A percentile compares a stretch with the other conserved stretches of the same genome.
These are phyloP conservation scores for Onthophagus sagittarius DNA, from an alignment of 2,888 invertebrate species.

Conservation along the genomic window DNA sequence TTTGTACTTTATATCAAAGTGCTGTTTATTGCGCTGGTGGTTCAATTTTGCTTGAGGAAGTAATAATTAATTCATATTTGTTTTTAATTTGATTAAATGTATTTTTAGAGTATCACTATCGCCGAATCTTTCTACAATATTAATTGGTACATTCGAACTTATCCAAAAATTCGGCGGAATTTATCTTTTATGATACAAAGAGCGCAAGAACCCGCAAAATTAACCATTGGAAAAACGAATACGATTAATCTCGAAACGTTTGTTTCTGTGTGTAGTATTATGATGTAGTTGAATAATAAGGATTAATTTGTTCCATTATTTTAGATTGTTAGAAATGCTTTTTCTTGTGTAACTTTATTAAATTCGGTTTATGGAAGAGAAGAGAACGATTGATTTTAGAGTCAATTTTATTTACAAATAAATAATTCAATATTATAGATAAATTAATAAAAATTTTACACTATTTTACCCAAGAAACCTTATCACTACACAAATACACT, in stretches of 20 bases:
- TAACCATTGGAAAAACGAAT: constrained; percentile 5
- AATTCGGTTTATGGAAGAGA: background rate
- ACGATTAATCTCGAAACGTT: constrained; percentile 7
- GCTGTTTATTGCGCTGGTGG: constrained; percentile 6
- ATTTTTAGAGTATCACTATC: constrained; percentile 6
- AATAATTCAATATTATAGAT: too few relatives aligned
- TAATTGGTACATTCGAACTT: constrained; percentile 1
- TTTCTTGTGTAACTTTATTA: constrained; percentile 4
- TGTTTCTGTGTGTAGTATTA: background rate
- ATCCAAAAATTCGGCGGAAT: background rate
- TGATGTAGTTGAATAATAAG: background rate
- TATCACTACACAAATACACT: too few relatives aligned
- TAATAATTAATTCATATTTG: background rate
- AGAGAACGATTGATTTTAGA: background rate
- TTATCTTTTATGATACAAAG: background rate
- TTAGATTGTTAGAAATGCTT: constrained; percentile 10
- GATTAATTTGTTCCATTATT: background rate
- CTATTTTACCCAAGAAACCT: too few relatives aligned
- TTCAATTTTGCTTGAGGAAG: constrained; percentile 3
- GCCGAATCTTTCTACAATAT: constrained; percentile 1
- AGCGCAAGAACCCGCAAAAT: background rate
- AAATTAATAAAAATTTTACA: too few relatives aligned
- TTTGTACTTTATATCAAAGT: constrained; percentile 9
- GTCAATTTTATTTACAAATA: too few relatives aligned
- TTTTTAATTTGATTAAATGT: background rate